Evolutionary conservation across 2,888 invertebrate genomes (phyloP).

Genomic region (Agonopterix alstromeriana): DNA sequence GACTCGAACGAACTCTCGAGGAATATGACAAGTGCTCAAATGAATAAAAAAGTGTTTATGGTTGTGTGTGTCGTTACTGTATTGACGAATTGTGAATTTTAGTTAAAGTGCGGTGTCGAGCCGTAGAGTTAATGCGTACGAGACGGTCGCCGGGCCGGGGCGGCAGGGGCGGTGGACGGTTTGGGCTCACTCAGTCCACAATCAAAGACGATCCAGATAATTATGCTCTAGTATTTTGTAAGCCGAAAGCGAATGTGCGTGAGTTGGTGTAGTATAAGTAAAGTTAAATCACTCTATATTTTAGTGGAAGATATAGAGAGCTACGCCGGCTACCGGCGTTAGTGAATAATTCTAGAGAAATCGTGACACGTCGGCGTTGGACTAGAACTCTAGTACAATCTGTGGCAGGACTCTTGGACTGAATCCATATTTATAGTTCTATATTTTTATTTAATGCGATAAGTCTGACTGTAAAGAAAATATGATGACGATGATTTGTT

Average conservation of each 20-base stretch:
- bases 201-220: slow-evolving; percentile 16
- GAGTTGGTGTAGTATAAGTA: slow-evolving; percentile 21
- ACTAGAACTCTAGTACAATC: slow-evolving; percentile 19
- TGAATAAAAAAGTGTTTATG: slow-evolving; percentile 5
- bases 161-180: background rate
- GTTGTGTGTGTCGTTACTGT: slow-evolving; percentile 17
- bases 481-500: slow-evolving; percentile 60
- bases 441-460: slow-evolving; percentile 74
- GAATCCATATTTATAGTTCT: slow-evolving; percentile 68
- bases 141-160: background rate
- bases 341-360: slow-evolving; percentile 18
- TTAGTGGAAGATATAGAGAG: slow-evolving; percentile 9
- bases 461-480: slow-evolving; percentile 71
- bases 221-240: slow-evolving; percentile 17
- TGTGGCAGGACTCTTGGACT: slow-evolving; percentile 39
- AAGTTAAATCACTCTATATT: slow-evolving; percentile 20
- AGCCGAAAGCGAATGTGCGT: slow-evolving; percentile 15
- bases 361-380: slow-evolving; percentile 17
- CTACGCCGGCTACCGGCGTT: slow-evolving; percentile 13
- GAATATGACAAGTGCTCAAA: slow-evolving; percentile 8
- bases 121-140: background rate
- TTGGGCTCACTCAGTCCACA: slow-evolving; percentile 10
- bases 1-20: background rate
- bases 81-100: slow-evolving; percentile 5
- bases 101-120: slow-evolving; percentile 4